Evolutionary conservation across 2,888 invertebrate genomes (phyloP), one percentile per base, ranked within the genome.

Genomic region (Quadroppia sp.): DNA sequence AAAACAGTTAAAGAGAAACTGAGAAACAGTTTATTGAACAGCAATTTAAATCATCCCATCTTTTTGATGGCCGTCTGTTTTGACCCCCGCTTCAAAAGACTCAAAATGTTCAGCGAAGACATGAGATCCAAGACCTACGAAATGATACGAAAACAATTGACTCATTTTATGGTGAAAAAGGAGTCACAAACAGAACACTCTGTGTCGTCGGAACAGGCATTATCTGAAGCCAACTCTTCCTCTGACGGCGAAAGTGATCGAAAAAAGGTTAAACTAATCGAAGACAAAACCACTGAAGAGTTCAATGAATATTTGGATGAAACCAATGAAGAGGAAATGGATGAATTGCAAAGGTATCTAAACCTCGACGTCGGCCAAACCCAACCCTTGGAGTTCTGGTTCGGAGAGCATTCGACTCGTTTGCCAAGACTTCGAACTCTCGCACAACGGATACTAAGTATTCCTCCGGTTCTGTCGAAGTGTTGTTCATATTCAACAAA

Each of bases 221-320:
- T 20, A n/a, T 50, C 50, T 50, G 50, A 28, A 28, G 15, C 13
- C 11, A 32, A 59, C 59, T 30, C 50, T 50, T 50, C 30, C 30
- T 30, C 28, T 59, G 59, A 59, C 20, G 30, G 64, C 30, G 36
- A 64, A 20, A 64, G 36, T 40, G 17, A 64, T 1, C 32, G 36
- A 36, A 64, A 64, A 64, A 64, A 20, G 20, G 32, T 64, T 20
- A 64, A 64, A 64, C 2, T 20, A 64, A 36, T 36, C 11, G 36
- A 64, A 25, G 59, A 59, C 30, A 59, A 59, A 28, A 59, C 59
- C 9, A 13, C 59, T 1, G 53, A 56, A 50, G 36, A 32, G 30
- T 71, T 71, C 32, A 71, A 7, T 20, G 71, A 71, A 9, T 71
- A 71, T 36, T 25, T 71, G 30, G 71, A 71, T 53, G 50, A 32